phyloP scores from a whole-genome alignment of 2,797 vertebrate genomes.

The Acipenser transmontanus region DNA sequence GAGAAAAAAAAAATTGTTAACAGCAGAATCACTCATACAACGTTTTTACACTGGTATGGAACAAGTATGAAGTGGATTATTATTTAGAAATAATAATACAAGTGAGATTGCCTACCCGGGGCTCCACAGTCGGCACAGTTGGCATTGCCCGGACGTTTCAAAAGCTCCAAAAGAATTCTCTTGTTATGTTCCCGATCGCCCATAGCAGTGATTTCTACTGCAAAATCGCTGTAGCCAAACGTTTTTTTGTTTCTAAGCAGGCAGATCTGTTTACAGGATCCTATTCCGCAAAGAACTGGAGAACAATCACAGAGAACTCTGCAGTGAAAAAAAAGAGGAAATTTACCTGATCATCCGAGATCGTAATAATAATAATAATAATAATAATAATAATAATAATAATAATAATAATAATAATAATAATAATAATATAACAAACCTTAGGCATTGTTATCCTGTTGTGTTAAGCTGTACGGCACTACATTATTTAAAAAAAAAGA shows the following conservation, averaged over 20 bases:
- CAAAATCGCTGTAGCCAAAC: not conserved
- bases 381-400: not conserved
- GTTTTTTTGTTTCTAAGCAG: not conserved
- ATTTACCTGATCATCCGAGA: too few species aligned
- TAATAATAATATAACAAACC: not conserved
- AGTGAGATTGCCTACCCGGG: slow-evolving; percentile 55
- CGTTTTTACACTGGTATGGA: too few species aligned
- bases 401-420: not conserved
- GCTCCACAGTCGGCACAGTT: slow-evolving; percentile 78
- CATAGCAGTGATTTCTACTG: slow-evolving; percentile 34
- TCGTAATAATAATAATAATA: not conserved
- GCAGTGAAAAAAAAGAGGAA: not conserved
- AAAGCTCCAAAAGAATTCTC: slow-evolving; percentile 68
- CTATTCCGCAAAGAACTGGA: not conserved
- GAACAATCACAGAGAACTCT: not conserved
- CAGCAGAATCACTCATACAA: too few species aligned
- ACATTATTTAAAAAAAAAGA: too few species aligned
- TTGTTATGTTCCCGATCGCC: slow-evolving; percentile 68
- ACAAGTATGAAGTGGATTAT: not conserved
- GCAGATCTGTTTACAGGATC: not conserved
- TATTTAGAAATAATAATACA: not conserved
- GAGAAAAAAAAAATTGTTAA: not conserved
- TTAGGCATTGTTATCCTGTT: too few species aligned
- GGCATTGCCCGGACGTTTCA: slow-evolving; percentile 60
- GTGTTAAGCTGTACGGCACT: too few species aligned